Percentiles rank a stretch among this genome's conserved stretches.
These are phyloP conservation scores for Pantala flavescens DNA, from an alignment of 1,140 invertebrate species.

Conservation along the genomic window DNA sequence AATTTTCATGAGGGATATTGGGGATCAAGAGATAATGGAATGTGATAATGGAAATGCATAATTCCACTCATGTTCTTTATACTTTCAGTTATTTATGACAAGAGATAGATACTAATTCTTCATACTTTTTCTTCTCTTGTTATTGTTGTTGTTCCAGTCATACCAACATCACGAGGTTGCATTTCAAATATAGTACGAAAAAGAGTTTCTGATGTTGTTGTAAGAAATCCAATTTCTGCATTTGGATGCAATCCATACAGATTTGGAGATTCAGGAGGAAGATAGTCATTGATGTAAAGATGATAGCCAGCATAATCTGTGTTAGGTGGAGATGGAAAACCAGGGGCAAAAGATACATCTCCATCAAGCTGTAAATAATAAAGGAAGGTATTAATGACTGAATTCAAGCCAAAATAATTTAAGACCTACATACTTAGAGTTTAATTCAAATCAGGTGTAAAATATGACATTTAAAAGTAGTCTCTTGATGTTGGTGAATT, in stretches of 20 bases:
- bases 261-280: slow-evolving; percentile 79
- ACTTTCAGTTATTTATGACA: too few relatives aligned
- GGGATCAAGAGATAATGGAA: too few relatives aligned
- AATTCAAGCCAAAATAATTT: not conserved
- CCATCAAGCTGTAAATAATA: slow-evolving; percentile 56
- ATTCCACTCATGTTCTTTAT: too few relatives aligned
- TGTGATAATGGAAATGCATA: too few relatives aligned
- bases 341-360: slow-evolving; percentile 68
- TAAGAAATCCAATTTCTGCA: slow-evolving; percentile 90
- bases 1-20: too few relatives aligned
- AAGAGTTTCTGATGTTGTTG: slow-evolving; percentile 70
- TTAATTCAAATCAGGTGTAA: too few relatives aligned
- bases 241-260: slow-evolving; percentile 90
- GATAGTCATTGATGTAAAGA: slow-evolving; percentile 73
- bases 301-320: slow-evolving; percentile 81
- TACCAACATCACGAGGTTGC: slow-evolving; percentile 71
- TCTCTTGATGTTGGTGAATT: too few relatives aligned
- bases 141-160: slow-evolving; percentile 46
- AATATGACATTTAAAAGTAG: too few relatives aligned
- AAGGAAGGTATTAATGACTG: not conserved
- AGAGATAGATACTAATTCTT: too few relatives aligned
- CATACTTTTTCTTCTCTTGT: slow-evolving; percentile 75
- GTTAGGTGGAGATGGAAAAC: slow-evolving; percentile 73
- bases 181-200: slow-evolving; percentile 87
- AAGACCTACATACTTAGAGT: too few relatives aligned